Base-by-base conservation (phyloP, 2,888 invertebrate genomes). In the Argynnis bischoffii region DNA sequence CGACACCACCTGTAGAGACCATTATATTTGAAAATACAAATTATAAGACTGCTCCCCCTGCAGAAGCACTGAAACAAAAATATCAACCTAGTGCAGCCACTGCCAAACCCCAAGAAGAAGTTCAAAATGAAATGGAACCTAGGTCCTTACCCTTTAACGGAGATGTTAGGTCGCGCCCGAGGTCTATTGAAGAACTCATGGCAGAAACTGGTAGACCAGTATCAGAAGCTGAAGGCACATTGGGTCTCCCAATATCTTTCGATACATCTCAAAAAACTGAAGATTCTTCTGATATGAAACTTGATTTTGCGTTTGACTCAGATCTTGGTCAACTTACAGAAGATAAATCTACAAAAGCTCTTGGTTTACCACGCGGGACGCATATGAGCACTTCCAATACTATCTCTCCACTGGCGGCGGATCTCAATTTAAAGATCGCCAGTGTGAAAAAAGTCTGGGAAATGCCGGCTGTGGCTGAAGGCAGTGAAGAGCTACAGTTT, bases 401-500 rank as follows among this genome's bases (percentile, higher is more conserved):
- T 13, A 96, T 96, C 76, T 96, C 96, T 14, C 95, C 96, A 18
- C 95, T 96, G 73, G 96, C 97, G 51, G 98, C 98, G 51, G 98
- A 98, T 87, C 94, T 98, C 75, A 98, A 98, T 90, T 95, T 97
- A 90, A 98, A 98, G 92, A 98, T 98, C 77, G 98, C 98, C 50
- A 97, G 98, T 73, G 98, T 98, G 55, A 98, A 98, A 88, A 97
- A 96, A 79, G 96, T 96, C 18, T 97, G 97, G 97, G 97, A 97
- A 80, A 95, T 95, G 95, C 95, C 95, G 16, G 94, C 95, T 0
- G 95, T 95, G 18, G 94, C 94, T 21, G 95, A 95, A 78, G 94
- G 82, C 77, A 90, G 77, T 77, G 93, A 83, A 89, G 95, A 83
- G 86, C 86, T 85, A 78, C 87, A 90, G 76, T 92, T 90, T 75